Percentiles rank a stretch among this genome's conserved stretches.
Evolutionary conservation across 2,113 vertebrate genomes (phyloP).

Genomic region (Tragulus kanchil): DNA sequence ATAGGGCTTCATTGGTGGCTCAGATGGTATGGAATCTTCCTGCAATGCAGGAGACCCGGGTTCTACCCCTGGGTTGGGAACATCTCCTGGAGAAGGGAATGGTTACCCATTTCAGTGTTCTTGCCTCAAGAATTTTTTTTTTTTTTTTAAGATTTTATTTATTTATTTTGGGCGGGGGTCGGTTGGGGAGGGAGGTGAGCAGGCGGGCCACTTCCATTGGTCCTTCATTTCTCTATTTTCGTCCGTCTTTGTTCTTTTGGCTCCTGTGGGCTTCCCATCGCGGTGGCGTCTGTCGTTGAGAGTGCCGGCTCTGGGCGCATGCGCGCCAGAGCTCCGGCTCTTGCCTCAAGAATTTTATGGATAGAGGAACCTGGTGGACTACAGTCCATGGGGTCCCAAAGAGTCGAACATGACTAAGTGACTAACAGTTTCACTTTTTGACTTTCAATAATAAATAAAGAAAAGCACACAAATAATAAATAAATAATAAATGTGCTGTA

Average conservation of each 20-base stretch:
- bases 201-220: no score
- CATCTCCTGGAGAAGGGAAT: neutral
- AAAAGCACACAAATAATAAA: neutral
- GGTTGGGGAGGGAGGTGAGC: no score
- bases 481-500: neutral
- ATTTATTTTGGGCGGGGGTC: no score
- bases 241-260: no score
- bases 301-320: no score
- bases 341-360: neutral
- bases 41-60: neutral
- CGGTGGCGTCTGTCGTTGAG: no score
- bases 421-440: neutral
- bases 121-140: neutral
- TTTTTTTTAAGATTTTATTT: no score
- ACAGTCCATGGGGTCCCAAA: neutral
- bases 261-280: no score
- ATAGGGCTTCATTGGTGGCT: neutral
- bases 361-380: neutral
- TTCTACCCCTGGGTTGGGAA: neutral
- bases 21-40: neutral
- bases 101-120: neutral
- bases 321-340: no score
- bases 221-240: no score
- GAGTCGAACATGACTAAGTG: neutral
- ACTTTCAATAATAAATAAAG: neutral